Evolutionary conservation across 2,888 invertebrate species (phyloP).

Genomic region (Ormyrus labotus): DNA sequence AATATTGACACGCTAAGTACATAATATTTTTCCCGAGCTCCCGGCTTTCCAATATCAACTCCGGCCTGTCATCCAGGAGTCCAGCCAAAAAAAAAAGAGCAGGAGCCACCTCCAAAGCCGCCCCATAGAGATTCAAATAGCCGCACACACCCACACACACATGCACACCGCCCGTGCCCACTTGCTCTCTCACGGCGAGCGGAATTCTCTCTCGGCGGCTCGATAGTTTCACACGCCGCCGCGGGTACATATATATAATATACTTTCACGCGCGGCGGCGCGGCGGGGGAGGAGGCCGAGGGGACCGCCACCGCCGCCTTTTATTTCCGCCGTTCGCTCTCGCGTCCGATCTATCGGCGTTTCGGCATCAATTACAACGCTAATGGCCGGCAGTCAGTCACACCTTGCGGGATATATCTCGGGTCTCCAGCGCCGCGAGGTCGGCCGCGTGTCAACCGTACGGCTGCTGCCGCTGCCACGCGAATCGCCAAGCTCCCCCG

Average conservation of each 20-base stretch:
- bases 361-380: conserved; percentile 55
- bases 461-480: too few relatives aligned
- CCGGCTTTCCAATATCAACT: not conserved
- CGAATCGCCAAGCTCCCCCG: not conserved
- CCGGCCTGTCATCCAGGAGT: conserved; percentile 9
- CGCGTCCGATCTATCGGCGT: conserved; percentile 50
- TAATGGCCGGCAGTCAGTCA: conserved; percentile 55
- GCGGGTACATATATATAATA: conserved; percentile 23
- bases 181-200: not conserved
- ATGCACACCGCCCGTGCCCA: not conserved
- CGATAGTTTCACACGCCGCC: conserved; percentile 30
- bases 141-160: not conserved
- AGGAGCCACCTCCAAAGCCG: conserved; percentile 13
- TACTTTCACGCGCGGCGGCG: conserved; percentile 39
- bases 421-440: conserved; percentile 7
- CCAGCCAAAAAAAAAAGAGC: not conserved
- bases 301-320: conserved; percentile 24
- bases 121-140: conserved; percentile 2
- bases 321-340: conserved; percentile 51
- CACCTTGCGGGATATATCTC: conserved; percentile 50
- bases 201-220: conserved; percentile 31
- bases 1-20: conserved; percentile 31
- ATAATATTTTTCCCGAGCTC: conserved; percentile 5
- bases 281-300: not conserved
- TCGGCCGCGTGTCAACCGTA: conserved; percentile 26